Base-by-base conservation (phyloP, 2,113 vertebrate genomes). In the Neopipo cinnamomea region DNA sequence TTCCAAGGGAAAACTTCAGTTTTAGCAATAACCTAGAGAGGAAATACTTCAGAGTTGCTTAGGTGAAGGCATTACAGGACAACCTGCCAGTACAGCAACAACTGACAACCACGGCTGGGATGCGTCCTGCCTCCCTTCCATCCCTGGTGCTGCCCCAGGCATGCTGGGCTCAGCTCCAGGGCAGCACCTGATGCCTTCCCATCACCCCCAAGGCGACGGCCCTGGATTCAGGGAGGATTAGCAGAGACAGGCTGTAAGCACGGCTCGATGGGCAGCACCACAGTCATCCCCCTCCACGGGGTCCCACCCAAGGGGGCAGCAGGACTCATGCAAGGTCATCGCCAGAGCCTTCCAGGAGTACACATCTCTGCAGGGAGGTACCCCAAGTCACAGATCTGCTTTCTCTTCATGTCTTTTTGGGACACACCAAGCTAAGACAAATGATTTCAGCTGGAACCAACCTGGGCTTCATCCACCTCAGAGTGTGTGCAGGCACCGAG, bases 151-250 rank as follows among this genome's bases (percentile, higher is more conserved):
- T 72, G 41, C 8, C 20, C 15, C 28, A 46, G 2, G 33, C 21
- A 53, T 0, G 4, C 14, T 4, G 1, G 65, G 70, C 70, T 58
- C 85, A 77, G 85, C 11, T 61, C 42, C 85, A 72, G 11, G 15
- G 16, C 70, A 73, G 42, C 56, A 85, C 30, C 75, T 22, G 8
- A 62, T 5, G 2, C 30, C 46, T 22, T 50, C 70, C 39, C 65
- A 30, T 12, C 0, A 0, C 6, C 14, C 23, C 35, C 20, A 46
- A 20, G 46, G 49, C 0, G 0, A 44, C 4, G 19, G 1, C 21
- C n/a, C 11, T 4, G 4, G 14, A 19, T 35, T 37, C 77, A 58
- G 72, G 30, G 28, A 73, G 50, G 46, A 62, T 53, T 47, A 33
- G 28, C 31, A 27, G 42, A 25, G 20, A 19, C 23, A 37, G 0